Percentiles rank a stretch among this genome's conserved stretches.
These are phyloP conservation scores for Hippoglossus hippoglossus DNA, from an alignment of 2,797 vertebrate genomes.

Conservation along the genomic window DNA sequence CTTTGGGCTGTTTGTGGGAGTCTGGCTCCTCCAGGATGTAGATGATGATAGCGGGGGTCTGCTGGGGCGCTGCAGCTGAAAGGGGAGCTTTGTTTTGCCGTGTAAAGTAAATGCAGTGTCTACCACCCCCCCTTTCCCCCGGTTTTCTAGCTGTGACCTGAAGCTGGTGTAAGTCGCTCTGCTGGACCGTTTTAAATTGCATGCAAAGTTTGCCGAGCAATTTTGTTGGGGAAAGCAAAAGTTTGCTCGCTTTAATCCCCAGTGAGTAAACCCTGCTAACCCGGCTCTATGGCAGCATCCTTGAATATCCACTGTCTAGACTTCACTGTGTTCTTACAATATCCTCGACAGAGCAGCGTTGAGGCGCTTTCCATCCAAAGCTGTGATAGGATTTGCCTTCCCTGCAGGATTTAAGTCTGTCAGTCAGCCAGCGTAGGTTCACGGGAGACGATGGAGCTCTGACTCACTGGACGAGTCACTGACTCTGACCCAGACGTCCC, in stretches of 20 bases:
- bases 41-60: conserved; percentile 40
- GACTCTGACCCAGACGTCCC: conserved; percentile 38
- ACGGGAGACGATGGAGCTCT: conserved; percentile 14
- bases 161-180: conserved; percentile 27
- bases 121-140: conserved; percentile 4
- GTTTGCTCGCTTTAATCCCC: conserved; percentile 11
- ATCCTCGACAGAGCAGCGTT: conserved; percentile 23
- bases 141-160: conserved; percentile 31
- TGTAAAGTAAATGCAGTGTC: conserved; percentile 60
- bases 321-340: conserved; percentile 24
- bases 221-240: conserved; percentile 10
- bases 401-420: conserved; percentile 41
- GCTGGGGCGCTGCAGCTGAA: conserved; percentile 62
- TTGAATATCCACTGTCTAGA: conserved; percentile 59
- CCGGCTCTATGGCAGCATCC: conserved; percentile 24
- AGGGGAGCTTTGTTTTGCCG: conserved; percentile 76
- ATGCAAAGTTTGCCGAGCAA: conserved; percentile 22
- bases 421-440: conserved; percentile 34
- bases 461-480: conserved; percentile 56
- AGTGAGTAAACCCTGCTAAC: conserved; percentile 13
- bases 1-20: conserved; percentile 9
- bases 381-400: conserved; percentile 60
- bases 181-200: conserved; percentile 26
- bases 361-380: conserved; percentile 28
- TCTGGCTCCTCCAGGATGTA: conserved; percentile 38